Evolutionary conservation across 2,888 invertebrate species (phyloP), one percentile per base, ranked within the genome.

Genomic region (Heliothis peltigera): DNA sequence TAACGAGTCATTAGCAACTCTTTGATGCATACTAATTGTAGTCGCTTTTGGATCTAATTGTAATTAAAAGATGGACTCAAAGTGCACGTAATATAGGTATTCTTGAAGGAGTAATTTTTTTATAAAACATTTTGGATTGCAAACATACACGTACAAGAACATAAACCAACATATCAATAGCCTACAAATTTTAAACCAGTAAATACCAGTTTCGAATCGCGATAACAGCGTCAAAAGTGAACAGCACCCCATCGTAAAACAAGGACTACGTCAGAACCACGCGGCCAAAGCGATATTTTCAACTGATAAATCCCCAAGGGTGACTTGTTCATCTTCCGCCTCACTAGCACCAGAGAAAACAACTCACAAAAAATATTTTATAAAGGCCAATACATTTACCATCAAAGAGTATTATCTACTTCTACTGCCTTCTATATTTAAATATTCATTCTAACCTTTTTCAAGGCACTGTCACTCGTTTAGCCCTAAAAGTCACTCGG

Each of bases 1-100:
- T 86, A 85, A 85, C 84, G 87, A 82, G 83, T 88, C 89, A 88
- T 91, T 90, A 91, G 82, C 70, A 85, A 85, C 86, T 86, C 89
- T 89, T 90, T 91, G 91, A 92, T 86, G 90, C 87, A 89, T 85
- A 84, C 83, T 89, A 90, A 91, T 91, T 89, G 87, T 87, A 81
- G 86, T 85, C 77, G 55, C 69, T 77, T 67, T 72, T 70, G 44
- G 60, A 81, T 76, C 75, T 84, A 84, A 83, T 83, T 82, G 69
- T 81, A 83, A 85, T 84, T 86, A 78, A 83, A n/a, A 80, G 60
- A 70, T 63, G 53, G 63, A 66, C 61, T 52, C 56, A 64, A 75
- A 66, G 70, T 62, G 57, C 66, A 67, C 21, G 22, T 54, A 17
- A 52, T 51, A 25, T 19, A 57, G 56, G 44, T 46, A 67, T 18